Evolutionary conservation across 2,888 invertebrate species (phyloP), one percentile per base, ranked within the genome.

Genomic region (Nomada ferruginata): DNA sequence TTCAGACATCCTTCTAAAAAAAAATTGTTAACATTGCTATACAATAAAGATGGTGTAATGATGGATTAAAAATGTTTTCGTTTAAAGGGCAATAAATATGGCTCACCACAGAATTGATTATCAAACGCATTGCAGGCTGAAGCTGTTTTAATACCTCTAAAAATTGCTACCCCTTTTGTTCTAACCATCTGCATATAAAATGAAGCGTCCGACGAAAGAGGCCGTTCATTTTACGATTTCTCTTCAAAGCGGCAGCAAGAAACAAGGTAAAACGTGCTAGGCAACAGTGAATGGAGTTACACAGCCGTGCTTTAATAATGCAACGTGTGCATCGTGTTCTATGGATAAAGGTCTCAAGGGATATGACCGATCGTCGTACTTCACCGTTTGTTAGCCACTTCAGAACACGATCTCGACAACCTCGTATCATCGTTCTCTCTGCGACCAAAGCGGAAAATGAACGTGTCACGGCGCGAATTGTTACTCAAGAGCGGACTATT

Each of bases 301-400:
- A 69, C 47, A 50, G 36, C 26, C 52, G 61, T 36, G 47, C 77
- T 77, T 83, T 82, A 83, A 83, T 83, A 83, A 82, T 82, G 82
- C 69, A 83, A 59, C 83, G 77, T 82, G 82, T 78, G 83, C 83
- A 77, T 78, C 78, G 71, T 71, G 78, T 68, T 68, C 69, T 78
- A 68, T 57, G 76, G 69, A 81, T 73, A 78, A 71, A 82, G 59
- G 73, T 73, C 82, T 77, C 82, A 57, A 82, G 82, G 68, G 78
- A 82, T 82, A 69, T 76, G 82, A 77, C 82, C 78, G 82, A 83
- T 77, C 77, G 73, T 68, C 66, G 78, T 68, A 63, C 70, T 64
- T 78, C 83, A 60, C 15, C 82, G 77, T 83, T 82, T 83, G 82
- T 77, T 77, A 72, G 65, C 82, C 82, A 83, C 82, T 83, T 77